Conservation (phyloP, 2,113 vertebrate genomes). For the Anhinga rufa region DNA sequence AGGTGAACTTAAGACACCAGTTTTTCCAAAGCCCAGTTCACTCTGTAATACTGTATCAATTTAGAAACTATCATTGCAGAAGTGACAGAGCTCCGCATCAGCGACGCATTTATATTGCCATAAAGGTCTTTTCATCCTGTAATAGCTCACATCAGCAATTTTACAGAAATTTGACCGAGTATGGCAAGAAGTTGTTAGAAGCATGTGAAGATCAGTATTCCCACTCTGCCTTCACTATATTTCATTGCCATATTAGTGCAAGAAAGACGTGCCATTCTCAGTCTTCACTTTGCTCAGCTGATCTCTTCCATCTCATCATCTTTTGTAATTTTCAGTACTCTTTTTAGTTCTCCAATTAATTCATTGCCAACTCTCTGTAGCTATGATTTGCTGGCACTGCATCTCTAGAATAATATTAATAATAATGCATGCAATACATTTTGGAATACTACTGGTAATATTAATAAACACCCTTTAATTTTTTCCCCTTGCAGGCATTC, state of each 20-base stretch:
- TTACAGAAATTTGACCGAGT: neutral
- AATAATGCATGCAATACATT: neutral
- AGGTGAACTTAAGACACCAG: neutral
- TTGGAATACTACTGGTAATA: neutral
- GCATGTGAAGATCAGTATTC: neutral
- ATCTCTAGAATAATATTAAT: neutral
- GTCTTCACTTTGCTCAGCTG: neutral
- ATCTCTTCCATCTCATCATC: neutral
- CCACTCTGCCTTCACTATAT: neutral
- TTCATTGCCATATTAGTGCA: neutral
- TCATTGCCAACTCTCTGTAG: neutral
- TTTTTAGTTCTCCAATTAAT: slow-evolving; percentile 1
- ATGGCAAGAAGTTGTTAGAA: neutral
- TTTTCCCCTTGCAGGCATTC: neutral
- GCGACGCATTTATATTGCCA: neutral
- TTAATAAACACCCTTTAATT: neutral
- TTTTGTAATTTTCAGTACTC: neutral
- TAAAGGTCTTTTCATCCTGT: neutral
- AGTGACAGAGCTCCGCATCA: neutral
- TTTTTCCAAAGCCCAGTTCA: neutral
- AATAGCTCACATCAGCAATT: neutral
- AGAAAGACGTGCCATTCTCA: neutral
- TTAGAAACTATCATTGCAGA: neutral
- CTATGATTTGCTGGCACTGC: neutral
- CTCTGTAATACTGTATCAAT: neutral